Evolutionary conservation across 2,797 vertebrate species (phyloP).

Genomic region (Squalus acanthias): DNA sequence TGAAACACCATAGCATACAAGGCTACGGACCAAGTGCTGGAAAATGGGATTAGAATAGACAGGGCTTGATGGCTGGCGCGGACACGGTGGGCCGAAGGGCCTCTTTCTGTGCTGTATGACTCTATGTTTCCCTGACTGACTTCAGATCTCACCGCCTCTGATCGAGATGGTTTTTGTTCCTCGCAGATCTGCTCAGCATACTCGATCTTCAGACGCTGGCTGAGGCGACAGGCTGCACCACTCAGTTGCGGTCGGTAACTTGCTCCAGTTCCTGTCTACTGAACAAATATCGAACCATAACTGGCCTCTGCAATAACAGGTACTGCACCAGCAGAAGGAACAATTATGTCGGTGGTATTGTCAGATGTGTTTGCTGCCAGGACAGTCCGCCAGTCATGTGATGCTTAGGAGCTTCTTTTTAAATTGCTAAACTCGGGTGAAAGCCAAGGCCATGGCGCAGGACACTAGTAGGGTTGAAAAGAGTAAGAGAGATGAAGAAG

Average conservation of each 20-base stretch:
- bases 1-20: too few relatives aligned
- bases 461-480: neutral
- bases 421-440: neutral
- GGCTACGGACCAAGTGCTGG: too few relatives aligned
- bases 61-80: too few relatives aligned
- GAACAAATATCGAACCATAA: slow-evolving; percentile 64
- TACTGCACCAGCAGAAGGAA: slow-evolving; percentile 39
- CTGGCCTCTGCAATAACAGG: slow-evolving; percentile 71
- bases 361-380: neutral
- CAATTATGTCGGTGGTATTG: neutral
- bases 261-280: slow-evolving; percentile 61
- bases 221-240: slow-evolving; percentile 60
- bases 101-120: too few relatives aligned
- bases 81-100: too few relatives aligned
- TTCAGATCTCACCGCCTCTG: neutral
- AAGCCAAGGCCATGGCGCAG: neutral
- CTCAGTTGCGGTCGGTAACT: slow-evolving; percentile 53
- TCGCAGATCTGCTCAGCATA: slow-evolving; percentile 59
- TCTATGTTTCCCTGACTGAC: neutral
- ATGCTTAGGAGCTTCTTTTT: neutral
- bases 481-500: neutral
- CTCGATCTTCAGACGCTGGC: slow-evolving; percentile 56
- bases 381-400: neutral
- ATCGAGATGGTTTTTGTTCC: neutral
- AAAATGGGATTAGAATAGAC: too few relatives aligned